Conservation (phyloP, 2,888 invertebrate genomes). For the Lasioglossum pauxillum region DNA sequence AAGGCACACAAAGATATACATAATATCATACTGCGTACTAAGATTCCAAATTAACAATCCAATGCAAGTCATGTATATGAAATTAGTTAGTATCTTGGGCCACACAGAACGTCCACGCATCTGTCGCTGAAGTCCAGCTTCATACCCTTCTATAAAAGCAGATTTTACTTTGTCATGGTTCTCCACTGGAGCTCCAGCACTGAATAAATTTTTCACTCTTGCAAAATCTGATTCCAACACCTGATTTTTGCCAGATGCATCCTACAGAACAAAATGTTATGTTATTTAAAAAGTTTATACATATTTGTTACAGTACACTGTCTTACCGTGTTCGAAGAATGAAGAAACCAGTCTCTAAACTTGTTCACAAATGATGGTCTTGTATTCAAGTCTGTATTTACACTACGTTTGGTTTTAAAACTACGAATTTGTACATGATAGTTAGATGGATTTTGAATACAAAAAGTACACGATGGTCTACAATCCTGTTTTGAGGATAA, state of each 20-base stretch:
- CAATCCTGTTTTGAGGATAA: constrained; percentile 65
- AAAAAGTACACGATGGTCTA: constrained; percentile 68
- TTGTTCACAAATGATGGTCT: constrained; percentile 87
- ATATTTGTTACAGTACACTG: neutral
- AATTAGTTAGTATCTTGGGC: constrained; percentile 19
- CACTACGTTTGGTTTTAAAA: constrained; percentile 92
- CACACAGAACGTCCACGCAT: constrained; percentile 69
- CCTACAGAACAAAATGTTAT: constrained; percentile 18
- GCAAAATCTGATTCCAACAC: constrained; percentile 83
- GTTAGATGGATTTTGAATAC: constrained; percentile 56
- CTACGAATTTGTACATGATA: constrained; percentile 87
- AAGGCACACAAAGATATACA: neutral
- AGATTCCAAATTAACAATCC: constrained; percentile 3
- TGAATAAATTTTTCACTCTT: constrained; percentile 85
- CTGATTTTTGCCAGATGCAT: neutral
- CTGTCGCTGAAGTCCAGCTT: constrained; percentile 88
- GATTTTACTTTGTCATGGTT: constrained; percentile 92
- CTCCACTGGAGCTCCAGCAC: constrained; percentile 84
- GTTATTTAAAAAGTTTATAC: neutral
- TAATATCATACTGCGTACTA: constrained; percentile 28
- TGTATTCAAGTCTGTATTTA: constrained; percentile 89
- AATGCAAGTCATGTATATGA: constrained; percentile 2
- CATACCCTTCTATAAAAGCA: constrained; percentile 96
- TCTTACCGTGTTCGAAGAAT: constrained; percentile 57
- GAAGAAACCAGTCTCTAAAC: constrained; percentile 75